Evolutionary conservation across 2,113 vertebrate species (phyloP).

Genomic region (Hippolais icterina): DNA sequence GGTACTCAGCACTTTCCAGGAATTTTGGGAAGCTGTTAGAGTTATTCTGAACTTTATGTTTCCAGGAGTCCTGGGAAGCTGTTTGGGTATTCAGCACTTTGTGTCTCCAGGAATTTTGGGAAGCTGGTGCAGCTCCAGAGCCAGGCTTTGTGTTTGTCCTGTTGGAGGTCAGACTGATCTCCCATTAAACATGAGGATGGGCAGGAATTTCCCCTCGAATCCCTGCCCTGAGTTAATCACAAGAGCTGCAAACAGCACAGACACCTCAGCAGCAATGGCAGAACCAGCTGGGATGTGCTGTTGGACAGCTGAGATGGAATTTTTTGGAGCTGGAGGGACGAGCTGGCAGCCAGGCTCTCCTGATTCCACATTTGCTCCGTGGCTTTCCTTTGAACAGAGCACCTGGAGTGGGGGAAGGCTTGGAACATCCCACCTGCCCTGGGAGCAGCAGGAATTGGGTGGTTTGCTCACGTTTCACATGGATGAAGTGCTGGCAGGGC

Average conservation of each 20-base stretch:
- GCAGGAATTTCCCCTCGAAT: background rate
- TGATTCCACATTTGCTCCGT: fast-evolving
- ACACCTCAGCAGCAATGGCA: fast-evolving
- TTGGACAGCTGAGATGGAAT: background rate
- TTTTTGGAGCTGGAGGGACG: background rate
- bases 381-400: background rate
- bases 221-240: background rate
- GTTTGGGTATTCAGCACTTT: background rate
- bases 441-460: fast-evolving
- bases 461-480: fast-evolving
- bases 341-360: background rate
- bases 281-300: background rate
- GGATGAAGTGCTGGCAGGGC: background rate
- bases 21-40: background rate
- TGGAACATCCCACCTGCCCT: background rate
- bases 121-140: background rate
- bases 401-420: background rate
- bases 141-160: background rate
- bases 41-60: background rate
- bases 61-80: background rate
- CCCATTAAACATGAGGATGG: background rate
- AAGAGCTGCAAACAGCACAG: background rate
- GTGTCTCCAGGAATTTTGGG: background rate
- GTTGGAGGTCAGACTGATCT: background rate
- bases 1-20: background rate